phyloP scores from a whole-genome alignment of 2,113 vertebrate genomes.

The Serilophus lunatus region DNA sequence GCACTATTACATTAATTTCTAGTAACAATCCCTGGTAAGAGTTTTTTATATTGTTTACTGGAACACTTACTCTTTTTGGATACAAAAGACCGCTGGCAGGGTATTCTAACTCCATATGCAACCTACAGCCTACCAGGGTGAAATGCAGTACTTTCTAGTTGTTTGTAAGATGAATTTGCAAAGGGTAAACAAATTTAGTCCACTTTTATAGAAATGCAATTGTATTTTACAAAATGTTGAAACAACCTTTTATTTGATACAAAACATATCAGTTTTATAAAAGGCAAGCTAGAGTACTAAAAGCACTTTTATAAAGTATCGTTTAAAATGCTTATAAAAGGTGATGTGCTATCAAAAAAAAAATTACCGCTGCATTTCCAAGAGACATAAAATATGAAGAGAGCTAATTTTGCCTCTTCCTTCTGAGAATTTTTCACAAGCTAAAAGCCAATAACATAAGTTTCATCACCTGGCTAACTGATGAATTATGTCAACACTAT shows the following conservation, averaged over 20 bases:
- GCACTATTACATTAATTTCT: background rate
- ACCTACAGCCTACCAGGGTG: background rate
- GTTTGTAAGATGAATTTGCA: conserved; percentile 7
- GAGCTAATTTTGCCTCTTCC: background rate
- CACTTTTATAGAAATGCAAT: background rate
- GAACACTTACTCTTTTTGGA: background rate
- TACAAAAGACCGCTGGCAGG: background rate
- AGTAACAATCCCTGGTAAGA: background rate
- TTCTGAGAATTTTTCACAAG: background rate
- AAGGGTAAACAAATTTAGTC: background rate
- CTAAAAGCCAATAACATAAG: background rate
- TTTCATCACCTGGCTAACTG: background rate
- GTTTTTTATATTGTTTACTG: background rate
- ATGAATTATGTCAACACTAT: background rate
- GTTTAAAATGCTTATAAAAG: background rate
- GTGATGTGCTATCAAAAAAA: background rate
- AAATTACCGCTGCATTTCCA: background rate
- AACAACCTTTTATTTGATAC: background rate
- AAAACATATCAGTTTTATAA: background rate
- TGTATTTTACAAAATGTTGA: background rate
- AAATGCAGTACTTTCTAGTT: conserved; percentile 2
- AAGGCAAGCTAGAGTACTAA: background rate
- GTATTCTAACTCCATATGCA: background rate
- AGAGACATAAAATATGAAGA: background rate
- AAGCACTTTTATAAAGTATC: background rate